Evolutionary conservation across 35 echinoderm and acorn worm species (phyloP), one percentile per base, ranked within the genome.

Genomic region (Apostichopus japonicus): DNA sequence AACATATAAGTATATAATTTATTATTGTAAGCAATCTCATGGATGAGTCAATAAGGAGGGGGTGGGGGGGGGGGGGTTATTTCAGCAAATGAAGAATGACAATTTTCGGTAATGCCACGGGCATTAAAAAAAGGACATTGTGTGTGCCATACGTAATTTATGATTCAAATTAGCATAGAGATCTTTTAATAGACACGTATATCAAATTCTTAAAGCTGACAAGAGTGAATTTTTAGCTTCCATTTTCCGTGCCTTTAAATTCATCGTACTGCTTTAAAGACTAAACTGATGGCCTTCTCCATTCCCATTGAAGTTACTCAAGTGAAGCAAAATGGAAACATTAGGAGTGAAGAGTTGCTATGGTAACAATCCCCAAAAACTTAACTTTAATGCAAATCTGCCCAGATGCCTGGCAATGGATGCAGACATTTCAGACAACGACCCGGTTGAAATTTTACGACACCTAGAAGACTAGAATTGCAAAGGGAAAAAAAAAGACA

Each of bases 321-420:
- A 75, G 71, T 75, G 71, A 75, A 75, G 71, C 71, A 75, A 75
- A 75, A 75, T 75, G 71, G 71, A 75, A 75, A 75, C 71, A 21
- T 75, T 75, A 75, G 71, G 71, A 75, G 17, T 75, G 71, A 75
- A 75, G n/a, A 75, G 71, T 75, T 75, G 11, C 71, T 6, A 75
- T 21, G 71, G 71, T 75, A 19, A 75, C 71, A 19, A 75, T 75
- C 71, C 71, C 33, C 2, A 44, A 75, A 75, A 75, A 75, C 13
- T n/a, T 21, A 19, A 75, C 71, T 75, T 75, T 15, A 4, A 75
- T 75, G 71, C 71, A 75, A 19, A 75, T 75, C 71, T 75, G 71
- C 71, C 71, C 71, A 75, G 71, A 75, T 75, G 71, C 71, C 71
- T 75, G 71, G 71, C 71, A n/a, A 75, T 75, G 71, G 11, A 14